Evolutionary conservation across 2,113 vertebrate genomes (phyloP).

Genomic region (Turnix velox): DNA sequence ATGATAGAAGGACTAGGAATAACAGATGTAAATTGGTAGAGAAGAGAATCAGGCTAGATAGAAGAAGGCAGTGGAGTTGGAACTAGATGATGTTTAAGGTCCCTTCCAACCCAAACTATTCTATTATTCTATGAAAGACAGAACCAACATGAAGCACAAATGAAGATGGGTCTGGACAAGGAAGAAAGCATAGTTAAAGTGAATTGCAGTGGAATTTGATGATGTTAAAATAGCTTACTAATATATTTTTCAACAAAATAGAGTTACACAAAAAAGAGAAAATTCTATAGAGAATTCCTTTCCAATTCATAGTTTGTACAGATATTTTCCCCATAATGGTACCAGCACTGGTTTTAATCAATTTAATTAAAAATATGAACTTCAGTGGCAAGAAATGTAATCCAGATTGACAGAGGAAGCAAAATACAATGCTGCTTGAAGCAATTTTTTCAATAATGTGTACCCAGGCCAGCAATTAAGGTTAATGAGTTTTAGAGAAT

Average conservation of each 20-base stretch:
- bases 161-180: background rate
- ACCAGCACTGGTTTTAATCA: background rate
- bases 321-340: background rate
- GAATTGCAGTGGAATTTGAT: background rate
- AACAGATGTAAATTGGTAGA: too few relatives aligned
- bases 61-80: too few relatives aligned
- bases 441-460: background rate
- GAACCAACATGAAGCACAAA: background rate
- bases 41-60: too few relatives aligned
- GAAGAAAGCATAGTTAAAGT: background rate
- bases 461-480: background rate
- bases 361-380: background rate
- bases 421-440: background rate
- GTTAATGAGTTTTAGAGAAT: background rate
- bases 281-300: background rate
- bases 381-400: background rate
- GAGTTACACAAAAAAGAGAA: background rate
- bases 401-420: background rate
- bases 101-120: too few relatives aligned
- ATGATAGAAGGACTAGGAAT: too few relatives aligned
- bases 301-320: rapidly evolving
- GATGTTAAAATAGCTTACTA: background rate
- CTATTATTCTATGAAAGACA: too few relatives aligned
- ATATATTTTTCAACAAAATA: background rate
- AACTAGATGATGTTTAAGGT: too few relatives aligned